Evolutionary conservation across 2,888 invertebrate genomes (phyloP).

Genomic region (Eledone cirrhosa): DNA sequence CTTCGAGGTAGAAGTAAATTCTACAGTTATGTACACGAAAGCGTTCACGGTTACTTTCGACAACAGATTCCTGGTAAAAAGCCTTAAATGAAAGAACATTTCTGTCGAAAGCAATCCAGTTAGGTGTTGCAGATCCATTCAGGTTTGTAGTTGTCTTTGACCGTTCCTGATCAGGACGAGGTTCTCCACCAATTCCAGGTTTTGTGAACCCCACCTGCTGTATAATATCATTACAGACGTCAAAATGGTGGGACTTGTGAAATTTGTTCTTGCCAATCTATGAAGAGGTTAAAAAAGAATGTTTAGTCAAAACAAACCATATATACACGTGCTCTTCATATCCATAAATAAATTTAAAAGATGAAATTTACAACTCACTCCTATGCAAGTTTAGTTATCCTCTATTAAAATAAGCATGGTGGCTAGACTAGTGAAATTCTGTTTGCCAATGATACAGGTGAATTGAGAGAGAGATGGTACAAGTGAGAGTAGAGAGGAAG

Average conservation of each 20-base stretch:
- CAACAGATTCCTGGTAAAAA: conserved; percentile 81
- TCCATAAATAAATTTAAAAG: too few species aligned
- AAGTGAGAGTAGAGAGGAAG: too few species aligned
- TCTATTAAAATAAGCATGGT: too few species aligned
- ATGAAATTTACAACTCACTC: too few species aligned
- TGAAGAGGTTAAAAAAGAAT: too few species aligned
- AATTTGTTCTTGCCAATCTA: conserved; percentile 76
- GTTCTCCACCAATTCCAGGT: conserved; percentile 73
- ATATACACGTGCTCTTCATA: too few species aligned
- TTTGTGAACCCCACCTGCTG: conserved; percentile 73
- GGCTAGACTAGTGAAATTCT: too few species aligned
- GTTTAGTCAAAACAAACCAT: too few species aligned
- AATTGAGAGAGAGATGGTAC: too few species aligned
- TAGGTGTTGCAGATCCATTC: conserved; percentile 79
- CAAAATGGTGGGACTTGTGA: conserved; percentile 74
- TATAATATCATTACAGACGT: conserved; percentile 67
- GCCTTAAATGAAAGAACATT: conserved; percentile 82
- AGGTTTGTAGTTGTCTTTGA: conserved; percentile 77
- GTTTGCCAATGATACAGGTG: too few species aligned
- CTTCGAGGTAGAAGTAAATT: conserved; percentile 87
- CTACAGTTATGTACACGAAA: conserved; percentile 81
- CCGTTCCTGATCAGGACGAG: conserved; percentile 69
- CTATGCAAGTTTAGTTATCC: too few species aligned
- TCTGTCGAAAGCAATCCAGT: conserved; percentile 89
- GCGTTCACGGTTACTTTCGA: conserved; percentile 77